Evolutionary conservation across 2,113 vertebrate species (phyloP), one percentile per base, ranked within the genome.

Genomic region (Prunella himalayana): DNA sequence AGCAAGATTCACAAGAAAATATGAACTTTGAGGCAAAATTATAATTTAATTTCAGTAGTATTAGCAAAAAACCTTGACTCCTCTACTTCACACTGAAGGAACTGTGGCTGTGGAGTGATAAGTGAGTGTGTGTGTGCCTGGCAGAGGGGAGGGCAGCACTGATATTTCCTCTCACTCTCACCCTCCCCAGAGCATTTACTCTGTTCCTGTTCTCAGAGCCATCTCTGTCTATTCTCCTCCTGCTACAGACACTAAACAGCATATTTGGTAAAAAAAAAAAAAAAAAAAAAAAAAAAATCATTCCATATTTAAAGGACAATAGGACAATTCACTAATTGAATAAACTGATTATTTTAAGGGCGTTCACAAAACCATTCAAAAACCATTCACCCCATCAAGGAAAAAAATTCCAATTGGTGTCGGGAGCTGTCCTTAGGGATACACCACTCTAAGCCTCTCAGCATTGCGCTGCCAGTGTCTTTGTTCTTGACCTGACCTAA

Each of bases 401-500:
- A 60, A 77, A 60, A 86, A 80, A 90, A 88, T 78, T 95, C 69
- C 56, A 95, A 6, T 83, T 80, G 76, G 72, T 95, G 95, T 86
- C 5, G 28, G 87, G 89, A 90, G 80, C 56, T 78, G 63, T 94
- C 91, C 92, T 95, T 41, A 88, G 94, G 96, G 95, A 97, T 88
- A 25, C 15, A 56, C 59, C 86, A 82, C 88, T 80, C 27, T 77
- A 77, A 96, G 95, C 91, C 95, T 96, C 95, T 94, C 92, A 92
- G 95, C 92, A 82, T 3, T 78, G 77, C 9, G 6, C 91, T 95
- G 89, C 90, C 94, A 91, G 44, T 69, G 94, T 86, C 91, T 96
- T 97, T 97, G 95, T 95, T 95, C 96, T 95, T 96, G 94, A 95
- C 95, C 95, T 97, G 96, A 96, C 91, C 90, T 97, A 96, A 96